Evolutionary conservation across 2,888 invertebrate genomes (phyloP).

Genomic region (Calameuta filiformis): DNA sequence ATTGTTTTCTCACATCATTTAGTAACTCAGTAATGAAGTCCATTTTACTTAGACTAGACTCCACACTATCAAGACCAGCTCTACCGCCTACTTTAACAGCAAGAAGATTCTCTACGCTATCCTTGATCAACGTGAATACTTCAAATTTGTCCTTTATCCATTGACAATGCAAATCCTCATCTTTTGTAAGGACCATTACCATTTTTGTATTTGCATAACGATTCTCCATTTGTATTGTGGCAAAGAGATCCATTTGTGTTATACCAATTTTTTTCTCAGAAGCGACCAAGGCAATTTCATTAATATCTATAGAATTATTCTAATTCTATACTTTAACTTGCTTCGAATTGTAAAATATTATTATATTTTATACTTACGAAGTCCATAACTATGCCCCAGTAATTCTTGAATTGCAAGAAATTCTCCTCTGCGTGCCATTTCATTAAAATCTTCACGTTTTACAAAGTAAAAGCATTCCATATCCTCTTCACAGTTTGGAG

Average conservation of each 20-base stretch:
- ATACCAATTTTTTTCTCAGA: constrained; percentile 56
- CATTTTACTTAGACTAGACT: constrained; percentile 29
- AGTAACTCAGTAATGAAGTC: constrained; percentile 35
- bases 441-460: constrained; percentile 55
- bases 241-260: constrained; percentile 60
- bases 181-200: constrained; percentile 59
- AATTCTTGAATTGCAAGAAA: constrained; percentile 63
- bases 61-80: constrained; percentile 13
- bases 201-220: constrained; percentile 59
- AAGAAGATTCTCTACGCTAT: constrained; percentile 43
- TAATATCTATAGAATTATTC: constrained; percentile 45
- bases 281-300: constrained; percentile 53
- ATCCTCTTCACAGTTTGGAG: constrained; percentile 46
- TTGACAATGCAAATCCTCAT: constrained; percentile 52
- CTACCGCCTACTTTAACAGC: constrained; percentile 32
- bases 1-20: constrained; percentile 33
- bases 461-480: constrained; percentile 56
- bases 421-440: constrained; percentile 61
- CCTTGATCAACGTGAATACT: constrained; percentile 44
- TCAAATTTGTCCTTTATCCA: constrained; percentile 55
- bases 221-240: constrained; percentile 58
- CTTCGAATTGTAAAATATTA: neutral
- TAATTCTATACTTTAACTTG: neutral
- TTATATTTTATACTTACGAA: constrained; percentile 51
- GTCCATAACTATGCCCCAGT: constrained; percentile 63